Base-by-base conservation (phyloP, 1,140 invertebrate species). In the Drosophila fuyamai region DNA sequence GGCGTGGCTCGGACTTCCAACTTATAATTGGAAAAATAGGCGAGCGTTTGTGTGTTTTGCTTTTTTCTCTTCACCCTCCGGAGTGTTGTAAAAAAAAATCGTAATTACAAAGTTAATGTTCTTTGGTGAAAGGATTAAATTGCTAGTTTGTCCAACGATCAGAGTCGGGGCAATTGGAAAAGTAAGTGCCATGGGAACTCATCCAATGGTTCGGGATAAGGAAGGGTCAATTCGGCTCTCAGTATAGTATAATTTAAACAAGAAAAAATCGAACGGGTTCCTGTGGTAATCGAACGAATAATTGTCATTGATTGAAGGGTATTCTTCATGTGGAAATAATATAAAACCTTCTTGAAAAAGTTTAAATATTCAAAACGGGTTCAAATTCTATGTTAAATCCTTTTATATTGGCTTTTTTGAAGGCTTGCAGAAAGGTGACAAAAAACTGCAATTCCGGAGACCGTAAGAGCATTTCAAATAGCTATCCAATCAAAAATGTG, bases 91-190 rank as follows among this genome's bases (percentile, higher is more conserved):
- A 84, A 79, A 18, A 18, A 23, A 79, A 83, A 76, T 60, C 71
- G 68, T 91, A 90, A 90, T 90, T 90, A 90, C 76, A 90, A 90
- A 90, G 86, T 90, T 90, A 90, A 90, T 90, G 79, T 81, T 51
- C 81, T 85, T 90, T 90, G 85, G 86, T 86, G 83, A 90, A 89
- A 89, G 85, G 85, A 89, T 89, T 89, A 90, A 89, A 89, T 89
- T 89, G 85, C 81, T 89, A 81, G 85, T 89, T 89, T 61, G 76
- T 53, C 16, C 43, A 18, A 7, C 13, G 16, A 12, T 32, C 16
- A 12, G 47, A 32, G 44, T 48, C 46, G 55, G 47, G 55, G 35
- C 72, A 65, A 81, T 67, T 79, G 65, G 76, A 78, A 78, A 78
- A 78, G 56, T 79, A 57, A 68, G 61, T 71, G 76, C 54, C 81